Percentiles rank a stretch among this genome's conserved stretches.
Conservation (phyloP, 2,888 invertebrate genomes). For the Cephus spinipes region DNA sequence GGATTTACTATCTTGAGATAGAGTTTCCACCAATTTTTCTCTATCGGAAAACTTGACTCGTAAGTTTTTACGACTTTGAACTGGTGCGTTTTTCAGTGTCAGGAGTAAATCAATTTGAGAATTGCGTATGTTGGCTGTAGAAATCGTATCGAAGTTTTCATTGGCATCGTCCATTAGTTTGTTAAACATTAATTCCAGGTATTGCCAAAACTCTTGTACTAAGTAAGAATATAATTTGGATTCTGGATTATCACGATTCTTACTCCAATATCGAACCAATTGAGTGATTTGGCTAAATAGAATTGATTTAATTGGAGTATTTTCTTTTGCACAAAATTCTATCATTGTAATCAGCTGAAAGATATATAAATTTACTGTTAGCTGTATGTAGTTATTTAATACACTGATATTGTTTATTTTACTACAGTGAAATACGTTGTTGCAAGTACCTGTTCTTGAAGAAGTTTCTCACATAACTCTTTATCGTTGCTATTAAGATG, state of each 20-base stretch:
- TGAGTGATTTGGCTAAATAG: slow-evolving; percentile 69
- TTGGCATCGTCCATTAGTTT: slow-evolving; percentile 36
- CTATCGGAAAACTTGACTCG: slow-evolving; percentile 70
- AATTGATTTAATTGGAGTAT: slow-evolving; percentile 62
- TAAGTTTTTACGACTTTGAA: slow-evolving; percentile 65
- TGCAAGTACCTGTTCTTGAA: slow-evolving; percentile 57
- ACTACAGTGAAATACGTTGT: neutral
- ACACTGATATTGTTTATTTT: neutral
- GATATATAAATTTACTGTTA: slow-evolving; percentile 36
- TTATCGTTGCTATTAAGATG: slow-evolving; percentile 68
- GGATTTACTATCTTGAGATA: slow-evolving; percentile 5
- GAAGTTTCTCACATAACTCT: slow-evolving; percentile 64
- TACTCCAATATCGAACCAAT: slow-evolving; percentile 72
- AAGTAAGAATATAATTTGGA: slow-evolving; percentile 57
- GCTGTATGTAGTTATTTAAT: neutral
- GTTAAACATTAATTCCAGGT: slow-evolving; percentile 57
- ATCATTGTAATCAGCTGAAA: slow-evolving; percentile 67
- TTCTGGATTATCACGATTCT: slow-evolving; percentile 61
- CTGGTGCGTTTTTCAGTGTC: slow-evolving; percentile 65
- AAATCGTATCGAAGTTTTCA: slow-evolving; percentile 33
- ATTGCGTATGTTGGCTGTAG: slow-evolving; percentile 32
- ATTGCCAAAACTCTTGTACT: slow-evolving; percentile 64
- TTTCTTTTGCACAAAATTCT: slow-evolving; percentile 67
- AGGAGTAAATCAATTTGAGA: slow-evolving; percentile 68
- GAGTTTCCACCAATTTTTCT: slow-evolving; percentile 41